Conservation (phyloP, 2,113 vertebrate species). For the Saimiri boliviensis region DNA sequence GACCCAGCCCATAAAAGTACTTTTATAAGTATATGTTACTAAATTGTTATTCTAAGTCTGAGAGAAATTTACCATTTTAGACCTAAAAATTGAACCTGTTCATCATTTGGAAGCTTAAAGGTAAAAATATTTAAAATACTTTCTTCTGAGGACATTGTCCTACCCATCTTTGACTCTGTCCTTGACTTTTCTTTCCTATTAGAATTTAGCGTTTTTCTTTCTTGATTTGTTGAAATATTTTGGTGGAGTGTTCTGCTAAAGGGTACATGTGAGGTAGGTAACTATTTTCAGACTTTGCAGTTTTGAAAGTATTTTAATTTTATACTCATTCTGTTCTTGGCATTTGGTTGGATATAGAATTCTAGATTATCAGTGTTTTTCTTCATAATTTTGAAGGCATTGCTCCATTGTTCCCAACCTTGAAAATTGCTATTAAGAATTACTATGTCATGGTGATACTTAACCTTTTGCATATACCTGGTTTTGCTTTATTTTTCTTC, state of each 20-base stretch:
- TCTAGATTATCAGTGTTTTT: neutral
- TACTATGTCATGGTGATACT: neutral
- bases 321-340: neutral
- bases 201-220: neutral
- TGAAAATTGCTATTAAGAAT: neutral
- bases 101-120: neutral
- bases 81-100: neutral
- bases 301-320: neutral
- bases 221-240: neutral
- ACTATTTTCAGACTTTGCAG: neutral
- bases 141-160: neutral
- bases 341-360: neutral
- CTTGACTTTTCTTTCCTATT: slow-evolving; percentile 12
- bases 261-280: neutral
- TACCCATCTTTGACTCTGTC: neutral
- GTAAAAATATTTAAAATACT: neutral
- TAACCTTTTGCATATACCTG: neutral
- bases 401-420: neutral
- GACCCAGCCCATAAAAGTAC: neutral
- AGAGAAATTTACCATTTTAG: slow-evolving; percentile 19
- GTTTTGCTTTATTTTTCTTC: neutral
- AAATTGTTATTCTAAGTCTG: neutral
- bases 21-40: neutral
- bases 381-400: neutral
- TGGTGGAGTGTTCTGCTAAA: neutral